These are phyloP conservation scores for Syncerus caffer DNA, from an alignment of 2,797 vertebrate species.

Conservation along the genomic window DNA sequence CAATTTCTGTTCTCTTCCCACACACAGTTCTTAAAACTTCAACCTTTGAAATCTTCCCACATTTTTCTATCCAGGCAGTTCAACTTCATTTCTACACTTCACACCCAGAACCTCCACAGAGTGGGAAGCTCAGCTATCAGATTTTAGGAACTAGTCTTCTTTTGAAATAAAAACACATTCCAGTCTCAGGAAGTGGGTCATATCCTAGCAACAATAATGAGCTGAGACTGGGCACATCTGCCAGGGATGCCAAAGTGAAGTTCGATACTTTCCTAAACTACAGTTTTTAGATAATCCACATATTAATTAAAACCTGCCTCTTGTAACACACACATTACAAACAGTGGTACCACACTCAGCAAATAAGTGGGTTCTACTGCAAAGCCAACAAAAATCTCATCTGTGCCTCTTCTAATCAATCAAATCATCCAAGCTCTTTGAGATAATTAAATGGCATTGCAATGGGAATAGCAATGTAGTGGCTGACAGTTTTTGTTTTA, in stretches of 20 bases:
- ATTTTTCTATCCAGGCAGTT: neutral
- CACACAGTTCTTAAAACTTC: slow-evolving; percentile 11
- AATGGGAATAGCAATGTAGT: neutral
- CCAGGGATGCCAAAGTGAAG: neutral
- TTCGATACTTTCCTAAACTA: neutral
- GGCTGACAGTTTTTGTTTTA: neutral
- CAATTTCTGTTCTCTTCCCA: neutral
- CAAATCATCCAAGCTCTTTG: neutral
- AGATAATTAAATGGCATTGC: neutral
- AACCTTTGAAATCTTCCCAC: slow-evolving; percentile 27
- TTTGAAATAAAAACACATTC: slow-evolving; percentile 2
- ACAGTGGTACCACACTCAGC: neutral
- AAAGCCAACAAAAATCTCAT: neutral
- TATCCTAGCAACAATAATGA: neutral
- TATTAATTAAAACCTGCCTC: neutral
- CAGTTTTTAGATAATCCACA: neutral
- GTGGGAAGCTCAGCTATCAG: neutral
- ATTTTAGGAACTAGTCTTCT: neutral
- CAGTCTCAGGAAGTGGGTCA: neutral
- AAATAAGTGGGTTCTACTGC: neutral
- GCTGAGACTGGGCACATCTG: neutral
- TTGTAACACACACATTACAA: neutral
- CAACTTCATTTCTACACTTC: neutral
- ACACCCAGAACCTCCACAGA: neutral
- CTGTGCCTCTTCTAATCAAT: neutral